These are phyloP conservation scores for Pterobdella sp. DNA, from an alignment of 2,888 invertebrate genomes.

Conservation along the genomic window DNA sequence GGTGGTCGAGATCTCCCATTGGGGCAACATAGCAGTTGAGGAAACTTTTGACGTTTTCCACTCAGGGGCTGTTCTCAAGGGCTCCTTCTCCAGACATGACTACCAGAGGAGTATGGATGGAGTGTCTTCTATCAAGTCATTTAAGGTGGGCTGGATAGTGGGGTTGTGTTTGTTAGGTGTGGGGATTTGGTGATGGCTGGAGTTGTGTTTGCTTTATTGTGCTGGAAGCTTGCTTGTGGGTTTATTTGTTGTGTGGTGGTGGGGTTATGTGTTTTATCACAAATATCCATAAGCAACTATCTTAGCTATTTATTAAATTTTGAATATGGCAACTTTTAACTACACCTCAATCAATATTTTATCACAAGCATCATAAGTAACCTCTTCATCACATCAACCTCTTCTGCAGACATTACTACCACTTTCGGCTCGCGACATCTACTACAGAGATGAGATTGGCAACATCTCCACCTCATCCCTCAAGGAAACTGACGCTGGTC, in stretches of 20 bases:
- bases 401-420: constrained; percentile 56
- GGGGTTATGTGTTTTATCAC: no score
- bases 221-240: not conserved
- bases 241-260: not conserved
- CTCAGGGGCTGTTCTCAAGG: constrained; percentile 83
- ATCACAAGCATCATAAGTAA: not conserved
- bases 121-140: constrained; percentile 79
- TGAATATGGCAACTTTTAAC: not conserved
- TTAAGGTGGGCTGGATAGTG: constrained; percentile 72
- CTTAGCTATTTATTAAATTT: not conserved
- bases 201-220: not conserved
- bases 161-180: not conserved
- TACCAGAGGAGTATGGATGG: constrained; percentile 85
- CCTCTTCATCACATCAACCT: not conserved
- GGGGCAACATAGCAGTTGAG: constrained; percentile 97
- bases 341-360: not conserved
- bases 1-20: constrained; percentile 89
- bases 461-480: constrained; percentile 97
- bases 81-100: constrained; percentile 91
- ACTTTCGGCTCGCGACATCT: constrained; percentile 85
- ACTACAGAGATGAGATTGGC: constrained; percentile 92
- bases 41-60: constrained; percentile 85
- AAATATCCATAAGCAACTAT: no score
- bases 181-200: not conserved
- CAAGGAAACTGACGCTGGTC: constrained; percentile 75